These are phyloP conservation scores for Nestor notabilis DNA, from an alignment of 2,113 vertebrate species.

Conservation along the genomic window DNA sequence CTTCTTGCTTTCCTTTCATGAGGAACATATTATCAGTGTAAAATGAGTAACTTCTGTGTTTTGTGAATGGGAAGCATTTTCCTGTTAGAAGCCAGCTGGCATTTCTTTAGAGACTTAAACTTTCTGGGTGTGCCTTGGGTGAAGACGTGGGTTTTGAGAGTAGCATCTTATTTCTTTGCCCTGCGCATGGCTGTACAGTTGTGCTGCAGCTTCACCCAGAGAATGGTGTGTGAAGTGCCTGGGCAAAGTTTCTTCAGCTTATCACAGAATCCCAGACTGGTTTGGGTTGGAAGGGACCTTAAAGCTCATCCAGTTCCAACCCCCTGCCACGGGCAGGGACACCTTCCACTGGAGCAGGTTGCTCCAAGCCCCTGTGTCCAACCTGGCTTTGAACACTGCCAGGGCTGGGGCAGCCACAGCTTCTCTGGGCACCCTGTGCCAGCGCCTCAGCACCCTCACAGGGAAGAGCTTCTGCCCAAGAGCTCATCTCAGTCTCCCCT, in stretches of 20 bases:
- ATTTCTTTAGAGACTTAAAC: background rate
- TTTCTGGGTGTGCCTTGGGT: background rate
- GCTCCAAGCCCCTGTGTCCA: background rate
- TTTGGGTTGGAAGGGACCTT: background rate
- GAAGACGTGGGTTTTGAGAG: background rate
- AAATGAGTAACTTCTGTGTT: accelerated
- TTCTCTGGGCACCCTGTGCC: too few species aligned
- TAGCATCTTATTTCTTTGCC: background rate
- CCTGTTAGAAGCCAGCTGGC: background rate
- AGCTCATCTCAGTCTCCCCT: too few species aligned
- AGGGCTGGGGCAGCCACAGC: too few species aligned
- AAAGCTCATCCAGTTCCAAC: background rate
- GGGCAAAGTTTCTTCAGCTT: background rate
- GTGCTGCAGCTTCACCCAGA: background rate
- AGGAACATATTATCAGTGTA: accelerated
- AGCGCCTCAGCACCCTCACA: too few species aligned
- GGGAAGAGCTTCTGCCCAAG: too few species aligned
- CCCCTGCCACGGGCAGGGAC: background rate
- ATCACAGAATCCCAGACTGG: background rate
- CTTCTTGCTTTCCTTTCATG: accelerated
- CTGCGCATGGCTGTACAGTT: accelerated
- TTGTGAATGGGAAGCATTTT: background rate
- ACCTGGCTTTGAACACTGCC: too few species aligned
- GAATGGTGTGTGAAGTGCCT: background rate
- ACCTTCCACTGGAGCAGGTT: accelerated